Percentiles rank a stretch among this genome's conserved stretches.
Evolutionary conservation across 2,888 invertebrate species (phyloP).

Genomic region (Agrotis ipsilon): DNA sequence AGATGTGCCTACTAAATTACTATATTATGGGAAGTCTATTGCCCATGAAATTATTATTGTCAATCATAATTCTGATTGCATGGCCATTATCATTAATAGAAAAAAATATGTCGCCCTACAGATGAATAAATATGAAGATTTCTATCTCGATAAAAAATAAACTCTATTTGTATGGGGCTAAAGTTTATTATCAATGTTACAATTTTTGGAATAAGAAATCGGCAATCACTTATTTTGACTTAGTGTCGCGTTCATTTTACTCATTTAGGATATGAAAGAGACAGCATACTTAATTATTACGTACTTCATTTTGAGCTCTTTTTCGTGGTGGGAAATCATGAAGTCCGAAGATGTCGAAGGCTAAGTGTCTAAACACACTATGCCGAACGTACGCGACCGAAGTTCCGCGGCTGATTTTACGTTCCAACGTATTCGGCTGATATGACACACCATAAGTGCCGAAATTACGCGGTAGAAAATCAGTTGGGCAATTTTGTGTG

Average conservation of each 20-base stretch:
- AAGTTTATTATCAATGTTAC: neutral
- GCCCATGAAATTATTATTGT: slow-evolving; percentile 12
- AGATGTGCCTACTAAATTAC: neutral
- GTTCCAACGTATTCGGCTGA: no score
- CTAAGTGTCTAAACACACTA: no score
- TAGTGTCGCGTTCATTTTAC: slow-evolving; percentile 1
- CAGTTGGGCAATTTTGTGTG: no score
- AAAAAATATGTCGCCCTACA: slow-evolving; percentile 38
- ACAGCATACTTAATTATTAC: neutral
- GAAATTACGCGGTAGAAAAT: no score
- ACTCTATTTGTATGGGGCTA: fast-evolving
- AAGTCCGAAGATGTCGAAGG: no score
- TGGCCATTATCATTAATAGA: slow-evolving; percentile 2
- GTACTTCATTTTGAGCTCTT: no score
- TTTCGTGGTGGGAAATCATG: no score
- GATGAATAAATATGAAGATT: slow-evolving; percentile 1
- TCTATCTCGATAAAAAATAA: neutral
- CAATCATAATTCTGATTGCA: slow-evolving; percentile 22
- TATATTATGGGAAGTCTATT: slow-evolving; percentile 3
- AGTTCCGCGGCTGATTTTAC: no score
- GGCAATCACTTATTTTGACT: slow-evolving; percentile 1
- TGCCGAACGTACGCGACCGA: no score
- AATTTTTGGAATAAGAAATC: neutral
- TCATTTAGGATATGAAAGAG: neutral
- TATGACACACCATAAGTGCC: no score